Base-by-base conservation (phyloP, 2,888 invertebrate genomes). In the Isotomurus palustris region DNA sequence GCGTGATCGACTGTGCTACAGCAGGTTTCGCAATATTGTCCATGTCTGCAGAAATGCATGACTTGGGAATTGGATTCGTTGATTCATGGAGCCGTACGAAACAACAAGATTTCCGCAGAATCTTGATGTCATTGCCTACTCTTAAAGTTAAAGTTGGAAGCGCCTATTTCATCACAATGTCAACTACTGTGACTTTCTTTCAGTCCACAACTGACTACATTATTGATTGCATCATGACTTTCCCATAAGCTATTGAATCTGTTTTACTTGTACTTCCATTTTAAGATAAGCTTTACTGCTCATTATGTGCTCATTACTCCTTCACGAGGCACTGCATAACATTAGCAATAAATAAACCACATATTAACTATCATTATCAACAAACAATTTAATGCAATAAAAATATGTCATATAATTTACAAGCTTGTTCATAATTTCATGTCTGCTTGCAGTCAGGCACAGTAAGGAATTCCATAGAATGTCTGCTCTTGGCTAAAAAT, bases 371-470 rank as follows among this genome's bases (percentile, higher is more conserved):
- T 32, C 8, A 10, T 32, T 32, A 32, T 32, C 32, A 32, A 10
- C 8, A 32, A 8, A 32, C 32, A 32, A 32, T 14, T 32, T 32
- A 32, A 10, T 32, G 14, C 14, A 32, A 32, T 32, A 32, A 8
- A 10, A 32, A 10, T 32, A 32, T 10, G 8, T 32, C 8, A 32
- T 32, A 14, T 14, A 10, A 32, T 10, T 32, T 32, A 32, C 32
- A 32, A 10, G 8, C 14, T 32, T 14, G 8, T 14, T 10, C 14
- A 32, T 32, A 10, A 32, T 10, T 32, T 32, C 53, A 64, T 21
- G 60, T 49, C 32, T 66, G 66, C 50, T 66, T 66, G 47, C 66
- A 66, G 28, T 66, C 66, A 17, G 66, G 66, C 21, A 62, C 59
- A 50, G 61, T 62, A 27, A 66, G 48, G 36, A 66, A 66, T 22